These are phyloP conservation scores for Tribolium freemani DNA, from an alignment of 2,888 invertebrate genomes.

Conservation along the genomic window DNA sequence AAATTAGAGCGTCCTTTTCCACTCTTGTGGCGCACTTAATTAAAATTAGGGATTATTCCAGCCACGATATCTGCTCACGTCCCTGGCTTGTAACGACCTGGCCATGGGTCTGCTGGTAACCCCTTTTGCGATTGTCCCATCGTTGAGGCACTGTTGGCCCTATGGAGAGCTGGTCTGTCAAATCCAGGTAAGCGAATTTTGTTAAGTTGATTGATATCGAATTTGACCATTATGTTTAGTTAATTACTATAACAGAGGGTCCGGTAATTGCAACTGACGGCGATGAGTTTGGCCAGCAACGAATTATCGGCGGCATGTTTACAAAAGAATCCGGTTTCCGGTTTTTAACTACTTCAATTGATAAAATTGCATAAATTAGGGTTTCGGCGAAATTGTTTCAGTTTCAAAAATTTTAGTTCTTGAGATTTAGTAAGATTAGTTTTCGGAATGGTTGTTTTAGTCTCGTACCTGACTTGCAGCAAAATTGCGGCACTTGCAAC, in stretches of 20 bases:
- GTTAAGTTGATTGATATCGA: constrained; percentile 26
- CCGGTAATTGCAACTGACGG: neutral
- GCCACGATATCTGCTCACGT: constrained; percentile 90
- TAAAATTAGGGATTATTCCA: constrained; percentile 66
- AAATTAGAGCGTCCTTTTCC: no score
- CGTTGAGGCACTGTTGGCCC: constrained; percentile 90
- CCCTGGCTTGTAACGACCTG: constrained; percentile 88
- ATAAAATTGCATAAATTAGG: neutral
- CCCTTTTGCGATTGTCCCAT: constrained; percentile 87
- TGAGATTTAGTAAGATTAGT: neutral
- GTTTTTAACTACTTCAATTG: neutral
- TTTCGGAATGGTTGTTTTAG: neutral
- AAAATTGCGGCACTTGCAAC: neutral
- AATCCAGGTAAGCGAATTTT: constrained; percentile 81
- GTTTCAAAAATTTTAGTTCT: no score
- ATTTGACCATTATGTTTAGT: constrained; percentile 15
- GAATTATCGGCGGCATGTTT: neutral
- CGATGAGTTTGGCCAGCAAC: neutral
- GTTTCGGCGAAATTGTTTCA: neutral
- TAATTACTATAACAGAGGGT: constrained; percentile 24
- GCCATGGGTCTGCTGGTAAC: constrained; percentile 90
- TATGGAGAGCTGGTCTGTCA: constrained; percentile 92
- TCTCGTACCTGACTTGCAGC: neutral
- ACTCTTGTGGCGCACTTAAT: neutral
- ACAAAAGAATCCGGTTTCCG: constrained; percentile 1